Conservation (phyloP, 2,113 vertebrate species). For the Anthoscopus minutus region DNA sequence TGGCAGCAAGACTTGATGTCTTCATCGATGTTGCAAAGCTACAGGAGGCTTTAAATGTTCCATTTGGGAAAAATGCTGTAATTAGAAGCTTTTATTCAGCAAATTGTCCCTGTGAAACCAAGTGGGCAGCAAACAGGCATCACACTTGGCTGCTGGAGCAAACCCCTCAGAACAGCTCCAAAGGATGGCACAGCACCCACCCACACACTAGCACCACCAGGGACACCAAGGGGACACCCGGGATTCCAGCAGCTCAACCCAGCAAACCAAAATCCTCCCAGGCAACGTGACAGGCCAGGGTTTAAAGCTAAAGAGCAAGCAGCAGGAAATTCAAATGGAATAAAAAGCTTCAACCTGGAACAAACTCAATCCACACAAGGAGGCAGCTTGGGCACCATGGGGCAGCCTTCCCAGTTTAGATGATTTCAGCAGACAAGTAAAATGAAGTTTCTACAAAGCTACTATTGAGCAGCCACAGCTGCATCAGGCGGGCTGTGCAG, state of each 20-base stretch:
- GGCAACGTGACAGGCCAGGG: background rate
- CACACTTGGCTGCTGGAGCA: background rate
- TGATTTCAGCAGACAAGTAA: background rate
- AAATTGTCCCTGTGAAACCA: background rate
- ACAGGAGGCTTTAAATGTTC: background rate
- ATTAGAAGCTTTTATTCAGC: background rate
- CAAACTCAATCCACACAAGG: background rate
- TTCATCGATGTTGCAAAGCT: background rate
- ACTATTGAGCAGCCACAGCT: background rate
- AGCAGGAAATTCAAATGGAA: background rate
- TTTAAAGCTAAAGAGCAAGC: background rate
- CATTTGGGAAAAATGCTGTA: background rate
- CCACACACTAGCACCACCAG: accelerated
- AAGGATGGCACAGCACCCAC: background rate
- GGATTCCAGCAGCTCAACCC: background rate
- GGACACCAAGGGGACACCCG: background rate
- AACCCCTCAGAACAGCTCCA: background rate
- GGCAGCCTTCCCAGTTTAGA: too few relatives aligned
- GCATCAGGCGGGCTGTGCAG: background rate
- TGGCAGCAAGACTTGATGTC: background rate
- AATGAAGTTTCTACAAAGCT: background rate
- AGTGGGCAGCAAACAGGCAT: accelerated
- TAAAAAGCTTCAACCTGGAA: background rate
- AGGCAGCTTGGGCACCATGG: accelerated
- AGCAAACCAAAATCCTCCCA: background rate